phyloP scores from a whole-genome alignment of 2,113 vertebrate genomes.

The Onychostruthus taczanowskii region DNA sequence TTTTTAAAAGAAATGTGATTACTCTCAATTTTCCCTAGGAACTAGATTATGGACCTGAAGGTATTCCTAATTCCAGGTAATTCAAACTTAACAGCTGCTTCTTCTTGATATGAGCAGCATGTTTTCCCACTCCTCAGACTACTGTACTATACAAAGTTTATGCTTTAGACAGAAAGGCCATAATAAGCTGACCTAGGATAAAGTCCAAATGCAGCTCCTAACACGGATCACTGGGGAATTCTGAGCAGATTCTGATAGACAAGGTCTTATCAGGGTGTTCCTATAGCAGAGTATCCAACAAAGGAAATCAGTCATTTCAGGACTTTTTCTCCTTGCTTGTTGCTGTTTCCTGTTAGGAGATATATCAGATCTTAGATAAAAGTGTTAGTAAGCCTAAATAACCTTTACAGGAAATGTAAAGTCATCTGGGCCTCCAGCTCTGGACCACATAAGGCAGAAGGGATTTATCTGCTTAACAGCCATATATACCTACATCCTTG shows the following conservation, averaged over 20 bases:
- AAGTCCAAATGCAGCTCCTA: neutral
- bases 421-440: slow-evolving; percentile 3
- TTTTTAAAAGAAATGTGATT: neutral
- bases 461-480: neutral
- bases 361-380: slow-evolving; percentile 13
- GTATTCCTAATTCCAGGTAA: neutral
- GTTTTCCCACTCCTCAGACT: neutral
- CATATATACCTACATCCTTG: neutral
- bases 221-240: neutral
- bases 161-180: neutral
- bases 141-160: neutral
- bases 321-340: neutral
- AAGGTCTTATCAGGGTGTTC: neutral
- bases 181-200: neutral
- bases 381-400: slow-evolving; percentile 16
- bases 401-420: slow-evolving; percentile 37
- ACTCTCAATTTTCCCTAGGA: neutral
- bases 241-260: neutral
- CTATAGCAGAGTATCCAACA: neutral
- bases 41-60: neutral
- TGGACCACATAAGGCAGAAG: slow-evolving; percentile 2
- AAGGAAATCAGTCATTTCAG: slow-evolving; percentile 30
- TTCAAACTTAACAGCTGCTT: neutral
- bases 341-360: slow-evolving; percentile 14
- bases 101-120: neutral